A percentile compares a stretch with the other conserved stretches of the same genome.
These are phyloP conservation scores for Scatophagus argus DNA, from an alignment of 2,113 vertebrate species.

Conservation along the genomic window DNA sequence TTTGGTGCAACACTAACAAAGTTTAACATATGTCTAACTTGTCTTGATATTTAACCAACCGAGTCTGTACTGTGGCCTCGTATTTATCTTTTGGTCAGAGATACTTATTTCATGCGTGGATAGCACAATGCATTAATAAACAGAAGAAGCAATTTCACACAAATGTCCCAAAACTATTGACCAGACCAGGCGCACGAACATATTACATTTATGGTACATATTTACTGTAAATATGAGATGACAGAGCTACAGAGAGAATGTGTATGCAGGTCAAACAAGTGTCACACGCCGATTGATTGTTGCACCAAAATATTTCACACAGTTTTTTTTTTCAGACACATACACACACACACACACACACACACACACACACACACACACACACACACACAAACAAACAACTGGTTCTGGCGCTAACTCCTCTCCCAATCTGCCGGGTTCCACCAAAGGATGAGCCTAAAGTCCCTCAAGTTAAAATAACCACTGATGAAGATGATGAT, in stretches of 20 bases:
- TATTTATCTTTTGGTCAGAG: conserved; percentile 61
- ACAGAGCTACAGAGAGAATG: conserved; percentile 45
- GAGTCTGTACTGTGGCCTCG: conserved; percentile 49
- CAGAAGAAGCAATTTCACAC: conserved; percentile 72
- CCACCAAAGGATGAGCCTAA: conserved; percentile 68
- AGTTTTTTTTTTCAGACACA: conserved; percentile 5
- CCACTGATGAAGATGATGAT: conserved; percentile 69
- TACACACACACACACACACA: background rate
- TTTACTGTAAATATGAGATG: conserved; percentile 73
- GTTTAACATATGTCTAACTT: conserved; percentile 45
- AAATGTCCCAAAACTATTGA: conserved; percentile 56
- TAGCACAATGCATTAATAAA: conserved; percentile 61
- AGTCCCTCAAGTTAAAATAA: conserved; percentile 70
- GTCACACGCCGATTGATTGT: conserved; percentile 41
- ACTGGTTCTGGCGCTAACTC: conserved; percentile 61
- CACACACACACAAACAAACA: conserved; percentile 35
- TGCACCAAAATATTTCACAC: conserved; percentile 21
- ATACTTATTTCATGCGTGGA: conserved; percentile 62
- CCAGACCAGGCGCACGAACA: conserved; percentile 39
- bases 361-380: background rate
- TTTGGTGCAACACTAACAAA: conserved; percentile 52
- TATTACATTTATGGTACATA: no score
- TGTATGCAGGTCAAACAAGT: conserved; percentile 52
- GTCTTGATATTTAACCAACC: conserved; percentile 54
- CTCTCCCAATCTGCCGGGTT: conserved; percentile 62